Conservation (phyloP, 2,113 vertebrate genomes). For the Rhadina sibilatrix region DNA sequence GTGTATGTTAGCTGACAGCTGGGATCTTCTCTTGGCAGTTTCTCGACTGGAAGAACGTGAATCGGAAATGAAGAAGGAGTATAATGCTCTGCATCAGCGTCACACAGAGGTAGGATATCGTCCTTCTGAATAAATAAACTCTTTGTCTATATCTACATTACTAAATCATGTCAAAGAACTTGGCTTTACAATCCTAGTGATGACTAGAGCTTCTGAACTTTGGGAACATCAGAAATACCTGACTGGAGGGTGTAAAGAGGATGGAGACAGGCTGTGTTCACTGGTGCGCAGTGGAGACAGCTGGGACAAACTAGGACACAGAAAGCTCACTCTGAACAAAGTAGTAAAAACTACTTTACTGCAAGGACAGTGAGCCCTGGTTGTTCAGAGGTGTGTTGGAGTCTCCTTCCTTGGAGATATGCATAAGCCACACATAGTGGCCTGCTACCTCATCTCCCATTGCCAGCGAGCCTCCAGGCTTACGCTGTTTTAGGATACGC, state of each 20-base stretch:
- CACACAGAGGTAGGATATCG: conserved; percentile 88
- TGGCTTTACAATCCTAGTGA: background rate
- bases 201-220: background rate
- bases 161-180: background rate
- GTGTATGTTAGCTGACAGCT: background rate
- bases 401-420: background rate
- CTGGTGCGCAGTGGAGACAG: background rate
- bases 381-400: background rate
- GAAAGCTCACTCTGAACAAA: background rate
- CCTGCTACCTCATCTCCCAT: background rate
- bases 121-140: background rate
- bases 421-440: background rate
- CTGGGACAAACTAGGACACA: background rate
- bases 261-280: background rate
- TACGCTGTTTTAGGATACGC: background rate
- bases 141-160: background rate
- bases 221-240: background rate
- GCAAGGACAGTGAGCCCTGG: background rate
- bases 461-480: fast-evolving
- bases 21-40: conserved; percentile 75
- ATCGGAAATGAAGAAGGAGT: conserved; percentile 98
- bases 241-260: background rate
- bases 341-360: background rate
- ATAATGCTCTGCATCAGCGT: conserved; percentile 93
- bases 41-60: conserved; percentile 93